Evolutionary conservation across 2,113 vertebrate species (phyloP), one percentile per base, ranked within the genome.

Genomic region (Trinectes maculatus): DNA sequence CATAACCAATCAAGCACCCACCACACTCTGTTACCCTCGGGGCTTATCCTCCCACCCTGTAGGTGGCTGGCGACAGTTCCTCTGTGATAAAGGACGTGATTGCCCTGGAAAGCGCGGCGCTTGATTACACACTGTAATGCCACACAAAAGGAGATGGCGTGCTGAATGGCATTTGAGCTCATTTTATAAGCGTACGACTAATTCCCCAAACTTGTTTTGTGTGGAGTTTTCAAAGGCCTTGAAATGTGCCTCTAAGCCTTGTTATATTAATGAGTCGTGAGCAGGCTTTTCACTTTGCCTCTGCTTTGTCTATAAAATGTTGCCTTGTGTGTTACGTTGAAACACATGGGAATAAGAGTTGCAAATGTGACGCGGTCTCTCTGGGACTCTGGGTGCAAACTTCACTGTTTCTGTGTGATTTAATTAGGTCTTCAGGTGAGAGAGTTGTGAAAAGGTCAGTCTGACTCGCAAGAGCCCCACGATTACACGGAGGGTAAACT

Each of bases 41-140:
- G 78, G 75, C 82, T 69, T 58, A 52, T 65, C 77, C 80, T 69
- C 77, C 78, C 74, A 71, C 84, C 79, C 70, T 52, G 77, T 83
- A 83, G 79, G 85, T 83, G 87, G 85, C 33, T 71, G 72, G 75
- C 65, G 65, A 80, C 84, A 60, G 65, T 79, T 79, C 55, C 76
- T 74, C 74, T 34, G 62, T 53, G 73, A 86, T 85, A 78, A 85
- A 85, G 74, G 64, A 77, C 36, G 31, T 74, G 71, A 84, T 82
- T 74, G 80, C 70, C 49, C 40, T 79, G 67, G 52, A 80, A 79
- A 72, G 62, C 57, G 78, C 51, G 34, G 59, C 26, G 48, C 83
- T 83, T 86, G 82, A 87, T 90, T 86, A 77, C 72, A 79, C 84
- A 70, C 64, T 67, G 69, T 77, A 80, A 71, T 66, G 73, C 66